Evolutionary conservation across 1,140 invertebrate genomes (phyloP), one percentile per base, ranked within the genome.

Genomic region (Ericerus pela): DNA sequence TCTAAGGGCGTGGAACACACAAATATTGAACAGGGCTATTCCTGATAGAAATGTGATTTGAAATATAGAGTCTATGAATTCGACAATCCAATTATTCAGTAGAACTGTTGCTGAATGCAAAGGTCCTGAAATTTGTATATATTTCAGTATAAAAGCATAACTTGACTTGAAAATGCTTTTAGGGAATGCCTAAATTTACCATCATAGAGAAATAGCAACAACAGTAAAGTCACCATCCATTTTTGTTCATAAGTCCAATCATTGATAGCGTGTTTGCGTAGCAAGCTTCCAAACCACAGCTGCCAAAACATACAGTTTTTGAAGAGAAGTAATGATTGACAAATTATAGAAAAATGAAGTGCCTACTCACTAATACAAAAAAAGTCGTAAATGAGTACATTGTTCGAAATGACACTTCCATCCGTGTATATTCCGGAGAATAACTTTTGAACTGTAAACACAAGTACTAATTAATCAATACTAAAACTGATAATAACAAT

Each of bases 241-340:
- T 90, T 93, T 66, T 98, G 93, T 72, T 98, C 94, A 62, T 96
- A 94, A 3, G 93, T 93, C 93, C 93, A 98, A 70, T 96, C 91
- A 61, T 82, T 78, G 2, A 92, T 73, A 0, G 84, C 79, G 73
- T 90, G 96, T 67, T 85, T 91, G 64, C 88, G 76, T 53, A 98
- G 72, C 0, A 81, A 81, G 70, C 93, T 85, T 4, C 83, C 83
- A 72, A 92, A 95, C 82, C 88, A 90, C 67, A 85, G 92, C 92
- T 96, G 38, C 37, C 33, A 28, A 59, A 52, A 52, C 31, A n/a
- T n/a, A 56, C 11, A 53, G 20, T 6, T 28, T 43, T 10, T 18
- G 14, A 31, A 51, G 11, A 27, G 14, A 5, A 4, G 52, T 28
- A 53, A n/a, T 2, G 20, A 22, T 12, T 12, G 2, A 0, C 18